These are phyloP conservation scores for Calypte anna DNA, from an alignment of 2,113 vertebrate species.

Conservation along the genomic window DNA sequence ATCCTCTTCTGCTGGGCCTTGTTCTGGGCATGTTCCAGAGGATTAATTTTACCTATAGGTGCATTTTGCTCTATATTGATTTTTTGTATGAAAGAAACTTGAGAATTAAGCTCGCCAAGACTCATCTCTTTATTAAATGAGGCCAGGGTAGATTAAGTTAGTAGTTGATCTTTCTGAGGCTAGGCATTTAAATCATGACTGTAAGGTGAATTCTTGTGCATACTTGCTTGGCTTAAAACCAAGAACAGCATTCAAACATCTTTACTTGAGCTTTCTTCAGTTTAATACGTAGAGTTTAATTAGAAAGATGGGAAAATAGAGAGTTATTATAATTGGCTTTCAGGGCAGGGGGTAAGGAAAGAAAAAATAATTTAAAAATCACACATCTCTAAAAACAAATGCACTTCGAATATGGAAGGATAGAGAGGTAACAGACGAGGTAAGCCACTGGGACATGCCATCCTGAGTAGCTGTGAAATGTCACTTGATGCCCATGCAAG, in stretches of 20 bases:
- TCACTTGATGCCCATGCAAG: background rate
- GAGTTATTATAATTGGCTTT: background rate
- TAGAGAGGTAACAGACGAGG: background rate
- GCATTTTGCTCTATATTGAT: slow-evolving; percentile 34
- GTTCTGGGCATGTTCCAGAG: background rate
- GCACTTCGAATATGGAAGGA: rapidly evolving
- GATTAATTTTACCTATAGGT: slow-evolving; percentile 25
- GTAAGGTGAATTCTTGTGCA: background rate
- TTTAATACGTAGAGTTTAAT: slow-evolving; percentile 31
- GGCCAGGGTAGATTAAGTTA: slow-evolving; percentile 34
- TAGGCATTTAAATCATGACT: slow-evolving; percentile 15
- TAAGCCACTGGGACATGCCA: rapidly evolving
- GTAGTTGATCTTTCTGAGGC: slow-evolving; percentile 26
- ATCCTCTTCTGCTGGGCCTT: background rate
- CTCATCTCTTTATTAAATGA: slow-evolving; percentile 24
- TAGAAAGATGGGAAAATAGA: background rate
- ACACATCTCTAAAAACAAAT: background rate
- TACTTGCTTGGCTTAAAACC: background rate
- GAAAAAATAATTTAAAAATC: background rate
- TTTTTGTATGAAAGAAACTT: slow-evolving; percentile 5
- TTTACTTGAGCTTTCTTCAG: background rate
- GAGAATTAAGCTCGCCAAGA: slow-evolving; percentile 47
- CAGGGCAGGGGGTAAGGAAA: background rate
- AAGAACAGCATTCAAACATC: background rate
- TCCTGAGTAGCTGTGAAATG: slow-evolving; percentile 4